Evolutionary conservation across 2,888 invertebrate species (phyloP).

Genomic region (Acanthococcus lagerstroemiae): DNA sequence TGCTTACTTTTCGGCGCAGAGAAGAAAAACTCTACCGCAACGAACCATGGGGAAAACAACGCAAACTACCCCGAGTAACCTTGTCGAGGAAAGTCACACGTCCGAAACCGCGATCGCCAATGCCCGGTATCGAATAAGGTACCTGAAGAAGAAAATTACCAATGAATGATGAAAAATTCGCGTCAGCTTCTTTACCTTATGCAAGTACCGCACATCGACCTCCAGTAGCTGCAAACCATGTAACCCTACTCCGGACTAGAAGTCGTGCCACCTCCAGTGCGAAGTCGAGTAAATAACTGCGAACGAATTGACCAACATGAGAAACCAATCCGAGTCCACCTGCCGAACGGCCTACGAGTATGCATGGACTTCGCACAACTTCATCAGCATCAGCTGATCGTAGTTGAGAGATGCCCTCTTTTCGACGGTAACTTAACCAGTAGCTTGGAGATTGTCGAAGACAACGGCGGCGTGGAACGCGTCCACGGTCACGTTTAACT

Average conservation of each 20-base stretch:
- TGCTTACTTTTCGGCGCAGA: too few species aligned
- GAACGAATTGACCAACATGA: neutral
- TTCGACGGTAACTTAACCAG: neutral
- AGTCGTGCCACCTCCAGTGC: neutral
- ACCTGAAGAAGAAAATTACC: too few species aligned
- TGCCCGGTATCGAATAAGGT: too few species aligned
- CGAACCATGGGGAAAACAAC: too few species aligned
- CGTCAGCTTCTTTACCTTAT: neutral
- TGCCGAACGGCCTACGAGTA: neutral
- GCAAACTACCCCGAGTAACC: too few species aligned
- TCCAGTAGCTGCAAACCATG: neutral
- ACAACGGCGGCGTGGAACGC: neutral
- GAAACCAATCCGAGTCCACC: neutral
- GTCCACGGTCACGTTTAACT: neutral
- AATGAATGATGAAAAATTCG: too few species aligned
- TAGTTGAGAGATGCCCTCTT: neutral
- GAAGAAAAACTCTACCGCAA: too few species aligned
- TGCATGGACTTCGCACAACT: slow-evolving; percentile 1
- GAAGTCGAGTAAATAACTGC: neutral
- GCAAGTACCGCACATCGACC: neutral
- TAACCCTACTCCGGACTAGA: neutral
- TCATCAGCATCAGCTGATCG: slow-evolving; percentile 1
- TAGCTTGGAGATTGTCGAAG: slow-evolving; percentile 1
- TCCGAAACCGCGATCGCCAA: too few species aligned
- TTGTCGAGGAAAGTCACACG: too few species aligned